phyloP scores from a whole-genome alignment of 2,113 vertebrate species.

The Phylloscopus trochilus region DNA sequence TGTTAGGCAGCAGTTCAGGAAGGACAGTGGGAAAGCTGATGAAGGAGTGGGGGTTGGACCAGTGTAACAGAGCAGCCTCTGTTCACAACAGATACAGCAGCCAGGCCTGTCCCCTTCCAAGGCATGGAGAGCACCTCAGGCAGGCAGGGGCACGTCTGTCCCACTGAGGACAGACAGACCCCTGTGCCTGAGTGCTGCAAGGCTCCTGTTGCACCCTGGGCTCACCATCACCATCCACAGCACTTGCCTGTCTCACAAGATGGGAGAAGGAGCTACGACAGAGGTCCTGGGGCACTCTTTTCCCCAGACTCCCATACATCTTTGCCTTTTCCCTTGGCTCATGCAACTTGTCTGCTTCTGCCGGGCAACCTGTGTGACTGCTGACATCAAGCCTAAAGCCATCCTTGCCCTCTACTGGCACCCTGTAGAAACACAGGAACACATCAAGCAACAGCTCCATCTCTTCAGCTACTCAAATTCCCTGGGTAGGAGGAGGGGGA shows the following conservation, averaged over 20 bases:
- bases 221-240: fast-evolving
- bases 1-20: background rate
- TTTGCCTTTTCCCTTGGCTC: background rate
- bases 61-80: background rate
- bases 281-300: background rate
- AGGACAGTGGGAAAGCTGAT: background rate
- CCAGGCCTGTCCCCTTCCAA: background rate
- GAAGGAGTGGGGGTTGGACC: background rate
- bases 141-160: no score
- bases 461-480: background rate
- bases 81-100: background rate
- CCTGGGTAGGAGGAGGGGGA: background rate
- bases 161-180: fast-evolving
- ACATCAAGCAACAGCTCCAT: background rate
- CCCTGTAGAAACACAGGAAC: constrained; percentile 26
- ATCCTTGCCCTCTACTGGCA: constrained; percentile 63
- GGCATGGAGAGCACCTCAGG: background rate
- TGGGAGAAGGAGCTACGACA: background rate
- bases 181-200: background rate
- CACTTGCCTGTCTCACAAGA: background rate
- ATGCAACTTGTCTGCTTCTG: background rate
- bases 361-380: background rate
- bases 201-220: fast-evolving
- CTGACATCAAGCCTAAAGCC: background rate
- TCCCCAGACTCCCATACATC: background rate